Base-by-base conservation (phyloP, 2,113 vertebrate species). In the Vicugna pacos region DNA sequence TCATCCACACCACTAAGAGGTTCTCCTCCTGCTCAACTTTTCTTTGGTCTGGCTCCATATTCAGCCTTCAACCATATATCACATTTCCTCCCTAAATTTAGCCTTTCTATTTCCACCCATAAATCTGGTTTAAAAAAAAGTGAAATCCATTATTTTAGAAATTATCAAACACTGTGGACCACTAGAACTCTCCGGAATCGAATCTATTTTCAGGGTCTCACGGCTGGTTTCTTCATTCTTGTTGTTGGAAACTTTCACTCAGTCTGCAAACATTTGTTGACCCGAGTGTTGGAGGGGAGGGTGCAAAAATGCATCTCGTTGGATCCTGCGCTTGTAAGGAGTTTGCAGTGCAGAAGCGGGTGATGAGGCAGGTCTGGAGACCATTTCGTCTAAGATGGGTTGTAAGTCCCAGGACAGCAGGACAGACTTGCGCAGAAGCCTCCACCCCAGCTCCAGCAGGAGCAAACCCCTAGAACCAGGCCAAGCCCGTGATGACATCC, bases 81-180 rank as follows among this genome's bases (percentile, higher is more conserved):
- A 75, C 26, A 35, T 60, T 86, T 75, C 52, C 42, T 86, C 73
- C 84, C 38, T 92, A 93, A 73, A 95, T 81, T 42, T 32, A 79
- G 72, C 69, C 35, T 62, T 75, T 62, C 62, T 94, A 17, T 94
- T 77, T 56, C 46, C 26, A 82, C 73, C 42, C 32, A 3, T 54
- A 24, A 79, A 67, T 91, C n/a, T 67, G 72, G 16, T 28, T 19
- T 89, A 69, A 77, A 77, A 24, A 92, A 69, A 77, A 77, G 64
- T 26, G 42, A 42, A 56, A 69, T 56, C 38, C 8, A n/a, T 56
- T 54, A 48, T 54, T 90, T 93, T 8, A 65, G 76, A 54, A 76
- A 85, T 32, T 54, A 60, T 64, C 72, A 65, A 50, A 50, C 30
- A 20, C 6, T 3, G 0, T 26, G 30, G 48, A 42, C 14, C 28